Evolutionary conservation across 2,888 invertebrate genomes (phyloP).

Genomic region (Zaprionus bogoriensis): DNA sequence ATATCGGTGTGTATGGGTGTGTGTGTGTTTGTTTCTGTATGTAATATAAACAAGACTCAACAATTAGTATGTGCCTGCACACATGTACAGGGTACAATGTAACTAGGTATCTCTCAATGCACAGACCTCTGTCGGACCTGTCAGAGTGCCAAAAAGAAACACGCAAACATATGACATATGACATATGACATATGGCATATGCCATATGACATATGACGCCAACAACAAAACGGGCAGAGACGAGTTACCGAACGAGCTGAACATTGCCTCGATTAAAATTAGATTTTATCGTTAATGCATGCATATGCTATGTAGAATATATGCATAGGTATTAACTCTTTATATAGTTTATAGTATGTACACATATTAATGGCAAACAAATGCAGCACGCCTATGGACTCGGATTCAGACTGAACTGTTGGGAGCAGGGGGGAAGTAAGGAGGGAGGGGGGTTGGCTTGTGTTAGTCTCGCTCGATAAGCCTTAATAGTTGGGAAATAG

Average conservation of each 20-base stretch:
- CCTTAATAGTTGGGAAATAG: no score
- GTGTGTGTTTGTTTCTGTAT: constrained; percentile 33
- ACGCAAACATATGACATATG: constrained; percentile 55
- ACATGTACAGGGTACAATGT: constrained; percentile 20
- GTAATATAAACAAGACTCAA: constrained; percentile 70
- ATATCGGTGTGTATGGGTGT: constrained; percentile 14
- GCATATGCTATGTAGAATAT: not conserved
- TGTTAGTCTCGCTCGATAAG: no score
- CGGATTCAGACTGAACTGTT: no score
- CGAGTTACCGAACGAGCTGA: not conserved
- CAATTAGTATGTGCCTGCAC: constrained; percentile 52
- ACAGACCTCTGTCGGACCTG: no score
- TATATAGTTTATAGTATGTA: no score
- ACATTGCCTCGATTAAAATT: not conserved
- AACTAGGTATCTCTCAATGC: constrained; percentile 1
- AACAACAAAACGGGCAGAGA: constrained; percentile 42
- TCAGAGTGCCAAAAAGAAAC: constrained; percentile 42
- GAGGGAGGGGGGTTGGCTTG: no score
- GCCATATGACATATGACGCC: no score
- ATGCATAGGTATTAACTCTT: not conserved
- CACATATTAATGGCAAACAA: constrained; percentile 26
- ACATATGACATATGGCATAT: no score
- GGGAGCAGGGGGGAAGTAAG: no score
- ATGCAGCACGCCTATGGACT: constrained; percentile 12
- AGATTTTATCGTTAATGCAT: not conserved